Percentiles rank a stretch among this genome's conserved stretches.
These are phyloP conservation scores for Elanoides forficatus DNA, from an alignment of 2,113 vertebrate species.

Conservation along the genomic window DNA sequence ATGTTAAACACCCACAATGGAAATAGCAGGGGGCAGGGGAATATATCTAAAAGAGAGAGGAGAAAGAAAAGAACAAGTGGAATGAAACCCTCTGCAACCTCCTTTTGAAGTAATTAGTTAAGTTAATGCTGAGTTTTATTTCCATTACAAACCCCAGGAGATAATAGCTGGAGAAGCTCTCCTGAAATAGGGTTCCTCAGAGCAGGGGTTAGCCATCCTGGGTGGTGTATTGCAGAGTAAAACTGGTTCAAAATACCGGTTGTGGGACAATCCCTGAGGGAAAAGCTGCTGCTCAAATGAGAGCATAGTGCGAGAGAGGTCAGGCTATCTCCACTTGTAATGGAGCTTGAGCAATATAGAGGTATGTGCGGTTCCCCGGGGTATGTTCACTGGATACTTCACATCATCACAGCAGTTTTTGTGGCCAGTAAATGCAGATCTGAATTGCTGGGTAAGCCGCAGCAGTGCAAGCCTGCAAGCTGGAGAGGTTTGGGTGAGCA, in stretches of 20 bases:
- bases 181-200: neutral
- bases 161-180: neutral
- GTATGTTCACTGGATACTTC: neutral
- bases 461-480: neutral
- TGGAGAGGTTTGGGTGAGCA: neutral
- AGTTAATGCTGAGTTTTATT: neutral
- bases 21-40: neutral
- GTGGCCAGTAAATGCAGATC: neutral
- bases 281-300: neutral
- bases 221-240: neutral
- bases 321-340: neutral
- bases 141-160: neutral
- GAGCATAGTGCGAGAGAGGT: neutral
- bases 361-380: fast-evolving
- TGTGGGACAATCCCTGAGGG: neutral
- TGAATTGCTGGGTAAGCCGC: neutral
- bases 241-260: fast-evolving
- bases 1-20: neutral
- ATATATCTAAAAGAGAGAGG: neutral
- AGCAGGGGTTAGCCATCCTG: neutral
- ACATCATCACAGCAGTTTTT: neutral
- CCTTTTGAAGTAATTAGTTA: neutral
- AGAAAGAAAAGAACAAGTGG: neutral
- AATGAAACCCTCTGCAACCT: neutral
- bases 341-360: fast-evolving